A percentile compares a stretch with the other conserved stretches of the same genome.
Conservation (phyloP, 2,888 invertebrate species). For the Chironomus riparius region DNA sequence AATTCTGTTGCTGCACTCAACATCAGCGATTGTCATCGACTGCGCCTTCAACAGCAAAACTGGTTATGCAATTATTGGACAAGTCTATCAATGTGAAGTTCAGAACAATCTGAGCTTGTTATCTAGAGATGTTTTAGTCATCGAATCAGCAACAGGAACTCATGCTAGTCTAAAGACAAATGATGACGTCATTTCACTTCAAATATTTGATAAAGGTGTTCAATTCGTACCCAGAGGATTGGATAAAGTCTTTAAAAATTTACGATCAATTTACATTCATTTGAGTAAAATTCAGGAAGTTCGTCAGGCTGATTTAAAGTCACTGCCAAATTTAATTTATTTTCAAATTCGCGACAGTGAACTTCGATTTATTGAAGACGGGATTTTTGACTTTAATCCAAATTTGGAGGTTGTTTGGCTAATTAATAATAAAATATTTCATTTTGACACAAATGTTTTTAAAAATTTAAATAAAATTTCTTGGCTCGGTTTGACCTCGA, state of each 20-base stretch:
- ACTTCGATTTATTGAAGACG: not conserved
- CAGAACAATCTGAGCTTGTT: too few relatives aligned
- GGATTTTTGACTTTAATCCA: not conserved
- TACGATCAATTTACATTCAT: not conserved
- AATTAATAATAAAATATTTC: not conserved
- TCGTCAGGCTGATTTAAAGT: not conserved
- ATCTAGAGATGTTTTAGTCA: too few relatives aligned
- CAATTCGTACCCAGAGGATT: not conserved
- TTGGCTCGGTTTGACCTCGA: not conserved
- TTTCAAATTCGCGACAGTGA: not conserved
- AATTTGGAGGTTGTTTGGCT: not conserved
- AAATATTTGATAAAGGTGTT: not conserved
- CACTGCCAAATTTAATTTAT: not conserved
- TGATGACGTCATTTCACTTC: not conserved
- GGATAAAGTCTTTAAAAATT: not conserved
- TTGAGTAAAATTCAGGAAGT: not conserved
- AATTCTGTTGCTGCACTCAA: too few relatives aligned
- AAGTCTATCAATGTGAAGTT: too few relatives aligned
- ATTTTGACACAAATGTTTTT: not conserved
- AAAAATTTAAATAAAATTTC: not conserved
- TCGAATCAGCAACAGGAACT: too few relatives aligned
- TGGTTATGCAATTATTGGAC: too few relatives aligned
- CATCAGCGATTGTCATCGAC: too few relatives aligned
- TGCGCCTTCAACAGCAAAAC: too few relatives aligned
- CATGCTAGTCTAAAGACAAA: too few relatives aligned